These are phyloP conservation scores for Pavo muticus DNA, from an alignment of 2,113 vertebrate genomes.

Conservation along the genomic window DNA sequence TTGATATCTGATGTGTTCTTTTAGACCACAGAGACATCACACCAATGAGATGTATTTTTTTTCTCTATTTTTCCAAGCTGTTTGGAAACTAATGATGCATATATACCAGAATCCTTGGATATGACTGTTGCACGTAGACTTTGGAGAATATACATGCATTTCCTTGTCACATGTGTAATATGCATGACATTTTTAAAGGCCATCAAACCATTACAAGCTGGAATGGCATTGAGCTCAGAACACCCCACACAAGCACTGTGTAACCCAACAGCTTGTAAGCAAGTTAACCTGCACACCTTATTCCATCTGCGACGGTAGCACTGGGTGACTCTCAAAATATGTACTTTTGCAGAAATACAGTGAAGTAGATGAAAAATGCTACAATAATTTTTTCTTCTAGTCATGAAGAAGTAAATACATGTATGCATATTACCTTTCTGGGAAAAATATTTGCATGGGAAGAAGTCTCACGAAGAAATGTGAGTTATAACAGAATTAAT, in stretches of 20 bases:
- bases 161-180: not conserved
- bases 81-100: not conserved
- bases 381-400: not conserved
- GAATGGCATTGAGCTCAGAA: not conserved
- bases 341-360: not conserved
- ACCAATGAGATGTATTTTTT: not conserved
- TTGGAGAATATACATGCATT: not conserved
- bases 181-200: not conserved
- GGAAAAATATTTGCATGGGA: not conserved
- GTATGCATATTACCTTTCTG: not conserved
- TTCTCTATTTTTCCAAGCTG: not conserved
- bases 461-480: not conserved
- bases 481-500: not conserved
- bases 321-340: not conserved
- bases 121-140: not conserved
- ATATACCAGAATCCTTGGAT: not conserved
- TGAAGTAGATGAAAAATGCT: not conserved
- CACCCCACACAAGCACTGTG: not conserved
- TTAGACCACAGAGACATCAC: not conserved
- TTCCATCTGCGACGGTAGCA: not conserved
- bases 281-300: not conserved
- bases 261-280: not conserved
- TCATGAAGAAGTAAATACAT: not conserved
- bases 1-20: not conserved
- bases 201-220: not conserved